Evolutionary conservation across 2,888 invertebrate genomes (phyloP).

Genomic region (Drosophila fulvimacula): DNA sequence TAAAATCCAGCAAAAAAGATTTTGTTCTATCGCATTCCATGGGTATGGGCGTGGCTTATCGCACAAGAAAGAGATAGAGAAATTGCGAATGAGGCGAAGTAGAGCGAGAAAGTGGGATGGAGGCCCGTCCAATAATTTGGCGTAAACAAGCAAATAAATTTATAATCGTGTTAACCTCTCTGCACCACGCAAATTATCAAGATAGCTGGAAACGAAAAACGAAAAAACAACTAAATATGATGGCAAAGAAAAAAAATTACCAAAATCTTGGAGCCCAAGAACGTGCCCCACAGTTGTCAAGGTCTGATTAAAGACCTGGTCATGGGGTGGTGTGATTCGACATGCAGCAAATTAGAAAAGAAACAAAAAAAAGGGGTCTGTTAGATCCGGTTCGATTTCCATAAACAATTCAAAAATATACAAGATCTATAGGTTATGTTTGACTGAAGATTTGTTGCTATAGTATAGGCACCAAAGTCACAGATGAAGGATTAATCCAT

Average conservation of each 20-base stretch:
- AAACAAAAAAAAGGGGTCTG: constrained; percentile 13
- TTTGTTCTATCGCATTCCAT: constrained; percentile 17
- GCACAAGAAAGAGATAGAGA: constrained; percentile 9
- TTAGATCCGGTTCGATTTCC: constrained; percentile 16
- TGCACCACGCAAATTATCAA: constrained; percentile 56
- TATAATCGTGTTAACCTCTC: constrained; percentile 66
- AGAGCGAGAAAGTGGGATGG: constrained; percentile 24
- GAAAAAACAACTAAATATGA: constrained; percentile 62
- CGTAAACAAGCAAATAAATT: constrained; percentile 75
- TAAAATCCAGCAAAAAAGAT: constrained; percentile 83
- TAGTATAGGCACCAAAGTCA: not conserved
- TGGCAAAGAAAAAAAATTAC: constrained; percentile 13
- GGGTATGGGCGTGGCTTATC: constrained; percentile 59
- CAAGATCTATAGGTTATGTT: not conserved
- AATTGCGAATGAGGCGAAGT: not conserved
- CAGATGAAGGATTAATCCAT: not conserved
- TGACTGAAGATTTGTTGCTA: not conserved
- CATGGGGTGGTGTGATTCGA: constrained; percentile 40
- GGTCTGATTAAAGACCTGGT: constrained; percentile 64
- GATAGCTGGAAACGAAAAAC: constrained; percentile 47
- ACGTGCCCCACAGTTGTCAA: constrained; percentile 56
- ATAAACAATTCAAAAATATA: not conserved
- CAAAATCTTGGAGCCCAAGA: constrained; percentile 7
- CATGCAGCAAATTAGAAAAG: constrained; percentile 19
- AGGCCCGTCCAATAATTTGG: constrained; percentile 62